phyloP scores from a whole-genome alignment of 2,113 vertebrate genomes.

The Eretmochelys imbricata region DNA sequence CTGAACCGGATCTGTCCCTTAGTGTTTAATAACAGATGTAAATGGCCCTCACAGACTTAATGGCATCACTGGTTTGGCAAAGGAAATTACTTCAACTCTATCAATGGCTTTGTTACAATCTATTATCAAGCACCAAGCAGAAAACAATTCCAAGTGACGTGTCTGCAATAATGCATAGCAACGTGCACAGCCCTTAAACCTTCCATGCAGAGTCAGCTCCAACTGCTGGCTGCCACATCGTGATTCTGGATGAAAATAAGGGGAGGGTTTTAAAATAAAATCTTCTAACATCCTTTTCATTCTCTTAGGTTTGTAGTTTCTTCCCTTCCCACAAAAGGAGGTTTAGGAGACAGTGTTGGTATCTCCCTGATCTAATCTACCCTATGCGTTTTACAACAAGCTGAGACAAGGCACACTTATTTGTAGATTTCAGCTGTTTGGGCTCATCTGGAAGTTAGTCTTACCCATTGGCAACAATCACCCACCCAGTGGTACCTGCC shows the following conservation, averaged over 20 bases:
- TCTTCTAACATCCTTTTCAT: neutral
- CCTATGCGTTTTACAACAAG: neutral
- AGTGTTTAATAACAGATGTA: neutral
- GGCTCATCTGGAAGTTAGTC: neutral
- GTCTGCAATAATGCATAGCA: neutral
- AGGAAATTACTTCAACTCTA: neutral
- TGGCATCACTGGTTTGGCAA: neutral
- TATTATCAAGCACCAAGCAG: neutral
- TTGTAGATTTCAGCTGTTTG: neutral
- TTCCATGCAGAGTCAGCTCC: neutral
- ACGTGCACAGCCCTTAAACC: neutral
- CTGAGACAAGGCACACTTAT: neutral
- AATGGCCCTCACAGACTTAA: neutral
- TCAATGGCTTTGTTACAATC: constrained; percentile 17
- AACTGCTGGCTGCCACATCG: neutral
- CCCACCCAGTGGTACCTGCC: neutral
- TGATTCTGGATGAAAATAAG: no score
- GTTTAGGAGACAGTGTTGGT: neutral
- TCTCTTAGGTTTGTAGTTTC: neutral
- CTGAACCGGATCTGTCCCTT: neutral
- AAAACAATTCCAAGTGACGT: neutral
- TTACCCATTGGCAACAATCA: neutral
- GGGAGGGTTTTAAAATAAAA: neutral
- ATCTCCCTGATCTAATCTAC: neutral
- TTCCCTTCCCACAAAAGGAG: neutral